Conservation (phyloP, 2,888 invertebrate genomes). For the Athalia circularis region DNA sequence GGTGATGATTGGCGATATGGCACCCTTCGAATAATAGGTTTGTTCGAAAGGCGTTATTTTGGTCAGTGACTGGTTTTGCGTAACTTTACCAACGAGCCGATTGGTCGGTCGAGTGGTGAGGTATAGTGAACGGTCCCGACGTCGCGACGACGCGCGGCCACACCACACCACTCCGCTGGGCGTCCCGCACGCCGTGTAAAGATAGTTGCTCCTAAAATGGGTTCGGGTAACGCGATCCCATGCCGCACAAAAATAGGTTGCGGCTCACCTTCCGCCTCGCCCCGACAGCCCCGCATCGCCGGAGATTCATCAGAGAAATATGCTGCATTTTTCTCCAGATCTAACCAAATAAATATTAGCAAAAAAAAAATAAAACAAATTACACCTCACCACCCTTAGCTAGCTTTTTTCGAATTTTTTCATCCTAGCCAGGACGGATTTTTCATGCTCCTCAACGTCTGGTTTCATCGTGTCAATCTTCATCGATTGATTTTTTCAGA, state of each 20-base stretch:
- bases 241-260: constrained; percentile 77
- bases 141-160: constrained; percentile 50
- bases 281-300: constrained; percentile 54
- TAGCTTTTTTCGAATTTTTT: too few relatives aligned
- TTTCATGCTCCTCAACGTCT: too few relatives aligned
- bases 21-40: constrained; percentile 34
- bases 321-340: constrained; percentile 55
- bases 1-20: not conserved
- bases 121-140: constrained; percentile 55
- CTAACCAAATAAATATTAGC: constrained; percentile 2
- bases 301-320: constrained; percentile 60
- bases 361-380: too few relatives aligned
- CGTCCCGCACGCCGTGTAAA: constrained; percentile 67
- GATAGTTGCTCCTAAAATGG: constrained; percentile 82
- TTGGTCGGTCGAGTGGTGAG: constrained; percentile 53
- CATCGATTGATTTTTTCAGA: too few relatives aligned
- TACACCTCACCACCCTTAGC: too few relatives aligned
- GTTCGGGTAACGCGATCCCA: constrained; percentile 79
- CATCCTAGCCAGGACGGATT: too few relatives aligned
- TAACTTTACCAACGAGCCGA: constrained; percentile 61
- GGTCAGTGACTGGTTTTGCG: constrained; percentile 71
- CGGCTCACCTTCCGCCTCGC: constrained; percentile 66
- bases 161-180: constrained; percentile 40
- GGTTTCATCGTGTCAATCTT: too few relatives aligned
- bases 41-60: constrained; percentile 65